Conservation (phyloP, 2,797 vertebrate species). For the Coranthus polyacanthus region DNA sequence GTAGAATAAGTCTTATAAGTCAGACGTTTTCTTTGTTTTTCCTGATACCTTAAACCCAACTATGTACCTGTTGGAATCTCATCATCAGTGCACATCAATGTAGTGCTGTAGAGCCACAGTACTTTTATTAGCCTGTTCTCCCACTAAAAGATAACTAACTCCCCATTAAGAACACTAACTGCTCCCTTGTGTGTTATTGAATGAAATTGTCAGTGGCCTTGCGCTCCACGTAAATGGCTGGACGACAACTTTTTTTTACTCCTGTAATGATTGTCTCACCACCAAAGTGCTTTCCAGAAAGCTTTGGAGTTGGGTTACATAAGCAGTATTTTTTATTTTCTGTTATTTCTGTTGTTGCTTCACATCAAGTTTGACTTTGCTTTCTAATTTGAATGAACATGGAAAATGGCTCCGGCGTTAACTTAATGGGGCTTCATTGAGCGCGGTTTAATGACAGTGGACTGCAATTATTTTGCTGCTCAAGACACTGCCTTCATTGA, state of each 20-base stretch:
- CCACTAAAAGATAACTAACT: conserved; percentile 49
- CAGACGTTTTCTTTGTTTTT: too few relatives aligned
- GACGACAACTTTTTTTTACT: conserved; percentile 46
- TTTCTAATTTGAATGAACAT: conserved; percentile 42
- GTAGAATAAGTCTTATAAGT: too few relatives aligned
- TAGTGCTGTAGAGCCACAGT: conserved; percentile 32
- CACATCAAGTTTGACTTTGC: conserved; percentile 47
- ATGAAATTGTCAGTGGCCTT: conserved; percentile 53
- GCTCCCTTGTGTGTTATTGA: conserved; percentile 56
- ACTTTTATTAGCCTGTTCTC: conserved; percentile 50
- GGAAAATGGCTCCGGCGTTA: conserved; percentile 37
- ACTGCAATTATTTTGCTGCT: conserved; percentile 56
- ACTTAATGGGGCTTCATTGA: conserved; percentile 45
- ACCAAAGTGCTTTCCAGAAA: conserved; percentile 26
- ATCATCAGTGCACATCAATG: conserved; percentile 33
- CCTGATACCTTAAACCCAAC: neutral
- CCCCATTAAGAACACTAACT: conserved; percentile 53
- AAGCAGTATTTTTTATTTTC: conserved; percentile 16
- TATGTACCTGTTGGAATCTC: conserved; percentile 31
- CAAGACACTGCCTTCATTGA: conserved; percentile 23
- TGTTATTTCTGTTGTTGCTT: conserved; percentile 20
- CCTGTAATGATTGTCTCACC: conserved; percentile 43
- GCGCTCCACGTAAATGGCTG: conserved; percentile 33
- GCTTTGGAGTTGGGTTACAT: conserved; percentile 33
- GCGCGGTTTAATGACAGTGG: conserved; percentile 37